Base-by-base conservation (phyloP, 2,888 invertebrate genomes). In the Amphipyra tragopoginis region DNA sequence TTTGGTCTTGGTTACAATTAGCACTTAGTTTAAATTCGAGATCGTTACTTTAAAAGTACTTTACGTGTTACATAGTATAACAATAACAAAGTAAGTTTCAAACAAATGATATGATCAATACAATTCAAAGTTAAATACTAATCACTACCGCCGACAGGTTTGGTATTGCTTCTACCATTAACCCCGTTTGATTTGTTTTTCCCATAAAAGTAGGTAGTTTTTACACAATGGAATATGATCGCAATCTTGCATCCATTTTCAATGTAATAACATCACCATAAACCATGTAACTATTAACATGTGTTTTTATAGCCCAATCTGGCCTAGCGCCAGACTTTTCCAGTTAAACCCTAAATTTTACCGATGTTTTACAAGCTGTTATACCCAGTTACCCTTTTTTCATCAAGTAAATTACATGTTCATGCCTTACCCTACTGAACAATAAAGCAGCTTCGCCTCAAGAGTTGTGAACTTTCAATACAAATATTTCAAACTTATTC, bases 291-390 rank as follows among this genome's bases (percentile, higher is more conserved):
- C 14, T 38, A 38, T 29, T 36, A 60, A 14, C 50, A 43, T 53
- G n/a, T 53, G 60, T 53, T 49, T 52, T 53, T 36, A 48, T 38
- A 29, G 13, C 29, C 34, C 26, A 13, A 38, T 33, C 53, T 60
- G 60, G 53, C 53, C 11, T 11, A n/a, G 13, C n/a, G 60, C 60
- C 60, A 60, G 34, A 33, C 13, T 48, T 26, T 47, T 42, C 47
- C 36, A 36, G 40, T 52, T 21, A 33, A 33, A 48, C 42, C 42
- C 14, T 34, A 47, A 26, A 42, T 42, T 48, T 48, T 8, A 9
- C 33, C 43, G 10, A 42, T 10, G 5, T 53, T 38, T 21, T 43
- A 58, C 51, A 52, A 34, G 13, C 21, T 42, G 42, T 48, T 47
- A 58, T 50, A 39, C 10, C 11, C 33, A 51, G 40, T 13, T 14